A percentile compares a stretch with the other conserved stretches of the same genome.
Evolutionary conservation across 2,888 invertebrate species (phyloP).

Genomic region (Xylocampa areola): DNA sequence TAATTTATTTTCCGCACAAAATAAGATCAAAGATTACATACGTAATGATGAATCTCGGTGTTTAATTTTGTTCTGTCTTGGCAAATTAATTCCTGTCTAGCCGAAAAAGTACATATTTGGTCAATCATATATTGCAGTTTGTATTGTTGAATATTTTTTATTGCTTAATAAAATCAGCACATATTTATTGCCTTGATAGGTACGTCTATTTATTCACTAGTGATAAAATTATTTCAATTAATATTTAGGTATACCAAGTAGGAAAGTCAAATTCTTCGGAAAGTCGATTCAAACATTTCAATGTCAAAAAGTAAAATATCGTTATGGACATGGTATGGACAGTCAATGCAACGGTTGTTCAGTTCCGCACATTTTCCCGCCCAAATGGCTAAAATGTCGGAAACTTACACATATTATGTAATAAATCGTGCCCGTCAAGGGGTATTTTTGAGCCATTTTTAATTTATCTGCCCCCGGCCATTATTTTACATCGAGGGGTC

Average conservation of each 20-base stretch:
- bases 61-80: too few relatives aligned
- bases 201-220: too few relatives aligned
- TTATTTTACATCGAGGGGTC: constrained; percentile 88
- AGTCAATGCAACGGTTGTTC: constrained; percentile 32
- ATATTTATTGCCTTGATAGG: too few relatives aligned
- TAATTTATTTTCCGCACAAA: too few relatives aligned
- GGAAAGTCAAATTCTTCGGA: too few relatives aligned
- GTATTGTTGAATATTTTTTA: background rate
- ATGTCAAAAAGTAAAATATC: constrained; percentile 36
- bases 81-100: too few relatives aligned
- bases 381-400: constrained; percentile 47
- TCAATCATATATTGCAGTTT: background rate
- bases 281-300: background rate
- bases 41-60: too few relatives aligned
- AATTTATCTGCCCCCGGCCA: constrained; percentile 88
- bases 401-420: constrained; percentile 73
- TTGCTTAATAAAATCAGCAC: too few relatives aligned
- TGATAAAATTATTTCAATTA: too few relatives aligned
- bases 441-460: constrained; percentile 88
- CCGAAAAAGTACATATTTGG: too few relatives aligned
- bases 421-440: constrained; percentile 75
- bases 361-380: constrained; percentile 54
- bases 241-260: too few relatives aligned
- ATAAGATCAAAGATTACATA: too few relatives aligned
- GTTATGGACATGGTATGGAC: constrained; percentile 37